Percentiles rank a stretch among this genome's conserved stretches.
Evolutionary conservation across 2,888 invertebrate species (phyloP).

Genomic region (Trachelus stipa): DNA sequence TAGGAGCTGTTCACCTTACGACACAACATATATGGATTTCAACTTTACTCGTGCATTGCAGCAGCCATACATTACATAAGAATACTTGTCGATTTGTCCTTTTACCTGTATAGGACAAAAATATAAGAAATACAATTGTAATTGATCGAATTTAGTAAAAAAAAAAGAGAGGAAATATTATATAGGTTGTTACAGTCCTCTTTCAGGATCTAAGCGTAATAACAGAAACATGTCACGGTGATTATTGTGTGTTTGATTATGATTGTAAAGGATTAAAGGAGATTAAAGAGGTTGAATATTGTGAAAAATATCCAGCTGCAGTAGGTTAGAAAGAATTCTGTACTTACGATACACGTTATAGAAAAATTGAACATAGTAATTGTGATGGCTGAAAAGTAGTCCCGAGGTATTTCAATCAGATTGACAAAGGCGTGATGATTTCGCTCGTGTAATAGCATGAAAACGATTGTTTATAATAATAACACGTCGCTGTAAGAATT

Average conservation of each 20-base stretch:
- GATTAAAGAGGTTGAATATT: background rate
- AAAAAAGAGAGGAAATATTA: background rate
- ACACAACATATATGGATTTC: conserved; percentile 11
- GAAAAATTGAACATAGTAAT: background rate
- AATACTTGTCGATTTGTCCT: background rate
- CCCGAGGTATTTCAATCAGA: background rate
- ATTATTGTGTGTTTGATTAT: background rate
- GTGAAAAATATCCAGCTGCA: background rate
- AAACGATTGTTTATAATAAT: background rate
- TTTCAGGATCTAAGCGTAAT: background rate
- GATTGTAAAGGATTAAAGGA: background rate
- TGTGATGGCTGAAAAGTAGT: background rate
- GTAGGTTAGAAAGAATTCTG: background rate
- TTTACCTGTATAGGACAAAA: background rate
- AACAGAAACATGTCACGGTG: background rate
- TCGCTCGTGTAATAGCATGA: background rate
- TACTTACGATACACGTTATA: background rate
- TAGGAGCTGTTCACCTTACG: conserved; percentile 33
- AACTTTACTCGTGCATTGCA: conserved; percentile 17
- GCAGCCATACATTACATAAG: conserved; percentile 15
- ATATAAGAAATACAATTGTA: background rate
- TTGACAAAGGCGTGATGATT: background rate
- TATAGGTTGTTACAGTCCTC: background rate
- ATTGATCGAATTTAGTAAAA: background rate
- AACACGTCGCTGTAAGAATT: background rate